These are phyloP conservation scores for Drosophila lacertosa DNA, from an alignment of 1,140 invertebrate genomes.

Conservation along the genomic window DNA sequence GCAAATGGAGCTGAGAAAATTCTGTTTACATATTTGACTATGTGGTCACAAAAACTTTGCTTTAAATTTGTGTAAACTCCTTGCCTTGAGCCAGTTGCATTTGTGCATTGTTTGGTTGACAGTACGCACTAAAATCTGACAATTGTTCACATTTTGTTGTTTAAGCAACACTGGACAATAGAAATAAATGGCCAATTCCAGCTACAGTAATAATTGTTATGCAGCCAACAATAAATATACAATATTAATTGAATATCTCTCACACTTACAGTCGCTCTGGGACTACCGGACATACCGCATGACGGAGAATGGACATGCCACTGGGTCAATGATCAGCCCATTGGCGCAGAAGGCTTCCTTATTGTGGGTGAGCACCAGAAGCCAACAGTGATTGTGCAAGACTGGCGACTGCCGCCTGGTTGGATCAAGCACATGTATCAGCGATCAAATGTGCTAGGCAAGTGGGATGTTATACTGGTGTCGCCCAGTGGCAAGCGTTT, in stretches of 20 bases:
- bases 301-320: constrained; percentile 86
- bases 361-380: constrained; percentile 84
- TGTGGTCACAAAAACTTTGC: neutral
- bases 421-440: constrained; percentile 92
- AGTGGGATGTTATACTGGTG: constrained; percentile 92
- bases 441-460: constrained; percentile 88
- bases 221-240: no score
- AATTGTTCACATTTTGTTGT: neutral
- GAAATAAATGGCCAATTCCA: neutral
- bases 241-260: neutral
- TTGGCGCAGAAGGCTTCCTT: constrained; percentile 85
- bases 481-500: constrained; percentile 87
- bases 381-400: constrained; percentile 88
- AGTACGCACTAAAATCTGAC: neutral
- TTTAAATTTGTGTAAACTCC: neutral
- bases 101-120: neutral
- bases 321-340: constrained; percentile 87
- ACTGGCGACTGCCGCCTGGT: constrained; percentile 88
- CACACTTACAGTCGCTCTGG: constrained; percentile 53
- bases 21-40: constrained; percentile 7
- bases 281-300: constrained; percentile 73
- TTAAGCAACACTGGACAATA: neutral
- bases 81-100: neutral
- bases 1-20: constrained; percentile 2
- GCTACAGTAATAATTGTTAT: neutral